A percentile compares a stretch with the other conserved stretches of the same genome.
Conservation (phyloP, 1,140 invertebrate genomes). For the Drosophila bipectinata region DNA sequence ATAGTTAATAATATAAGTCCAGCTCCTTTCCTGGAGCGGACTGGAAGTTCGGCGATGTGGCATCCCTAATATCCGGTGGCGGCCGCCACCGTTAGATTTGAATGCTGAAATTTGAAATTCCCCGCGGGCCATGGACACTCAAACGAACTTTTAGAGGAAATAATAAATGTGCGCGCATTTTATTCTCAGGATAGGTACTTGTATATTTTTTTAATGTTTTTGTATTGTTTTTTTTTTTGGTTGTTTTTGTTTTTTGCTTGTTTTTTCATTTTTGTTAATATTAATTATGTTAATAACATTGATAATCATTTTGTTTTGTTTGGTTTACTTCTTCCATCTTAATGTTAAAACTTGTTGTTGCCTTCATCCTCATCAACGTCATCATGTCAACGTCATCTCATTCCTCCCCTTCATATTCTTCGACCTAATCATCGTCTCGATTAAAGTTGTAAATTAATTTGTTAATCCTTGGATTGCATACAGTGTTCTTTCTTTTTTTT, state of each 20-base stretch:
- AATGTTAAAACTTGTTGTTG: conserved; percentile 72
- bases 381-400: conserved; percentile 22
- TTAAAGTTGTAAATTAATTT: conserved; percentile 70
- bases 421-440: not conserved
- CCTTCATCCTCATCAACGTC: conserved; percentile 27
- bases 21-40: not conserved
- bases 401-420: conserved; percentile 2
- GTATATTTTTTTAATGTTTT: conserved; percentile 81
- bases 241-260: conserved; percentile 53
- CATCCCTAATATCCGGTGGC: not conserved
- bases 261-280: conserved; percentile 70
- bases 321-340: conserved; percentile 52
- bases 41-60: not conserved
- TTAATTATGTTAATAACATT: conserved; percentile 83
- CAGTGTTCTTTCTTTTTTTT: conserved; percentile 26
- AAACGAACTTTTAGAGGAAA: conserved; percentile 79
- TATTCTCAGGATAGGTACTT: conserved; percentile 82
- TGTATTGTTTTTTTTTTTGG: conserved; percentile 67
- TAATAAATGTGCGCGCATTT: conserved; percentile 81
- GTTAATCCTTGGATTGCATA: conserved; percentile 66
- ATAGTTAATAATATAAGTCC: not conserved
- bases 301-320: conserved; percentile 71
- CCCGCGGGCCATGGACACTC: conserved; percentile 20
- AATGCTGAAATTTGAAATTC: conserved; percentile 10
- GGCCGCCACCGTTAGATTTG: not conserved